Base-by-base conservation (phyloP, 2,113 vertebrate species). In the Mesembrinibis cayennensis region DNA sequence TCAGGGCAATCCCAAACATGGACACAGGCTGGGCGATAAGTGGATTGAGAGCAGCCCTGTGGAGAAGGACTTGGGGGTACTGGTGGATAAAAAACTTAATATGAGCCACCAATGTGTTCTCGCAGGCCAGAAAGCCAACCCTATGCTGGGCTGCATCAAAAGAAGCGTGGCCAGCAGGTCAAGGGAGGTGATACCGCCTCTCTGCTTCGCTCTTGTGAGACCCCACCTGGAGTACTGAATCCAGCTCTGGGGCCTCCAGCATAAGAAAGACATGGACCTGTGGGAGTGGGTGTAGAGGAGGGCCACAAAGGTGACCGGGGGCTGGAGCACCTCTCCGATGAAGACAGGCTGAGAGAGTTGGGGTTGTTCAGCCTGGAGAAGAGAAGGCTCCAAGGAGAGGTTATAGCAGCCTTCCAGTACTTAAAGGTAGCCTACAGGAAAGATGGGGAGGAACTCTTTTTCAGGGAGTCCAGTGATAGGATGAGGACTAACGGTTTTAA, bases 161-260 rank as follows among this genome's bases (percentile, higher is more conserved):
- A 44, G 16, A 13, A 93, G 21, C 0, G 0, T 67, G 45, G 47
- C 26, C 53, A 62, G 80, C n/a, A 79, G 21, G 44, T 20, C 0
- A 0, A 83, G 29, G 17, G 62, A 63, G 22, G 13, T 11, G 10
- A 66, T 47, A 77, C 29, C 58, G 1, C 10, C 7, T 2, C 42
- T 50, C 16, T 59, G 1, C 16, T 27, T 18, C 1, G 1, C 17
- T 59, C 47, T 78, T 1, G 2, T 25, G 40, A 84, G 58, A 53
- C 3, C 44, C 11, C 9, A 32, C 38, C 52, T 89, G 38, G 4
- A 66, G 38, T 19, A 29, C 11, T 49, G 72, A 8, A 2, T 42
- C 13, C n/a, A 79, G n/a, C 18, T 55, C 66, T 36, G 45, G 17
- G 2, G 13, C 4, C 11, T 1, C 6, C 21, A 72, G 3, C 3